Evolutionary conservation across 2,113 vertebrate species (phyloP).

Genomic region (Varanus salvator): DNA sequence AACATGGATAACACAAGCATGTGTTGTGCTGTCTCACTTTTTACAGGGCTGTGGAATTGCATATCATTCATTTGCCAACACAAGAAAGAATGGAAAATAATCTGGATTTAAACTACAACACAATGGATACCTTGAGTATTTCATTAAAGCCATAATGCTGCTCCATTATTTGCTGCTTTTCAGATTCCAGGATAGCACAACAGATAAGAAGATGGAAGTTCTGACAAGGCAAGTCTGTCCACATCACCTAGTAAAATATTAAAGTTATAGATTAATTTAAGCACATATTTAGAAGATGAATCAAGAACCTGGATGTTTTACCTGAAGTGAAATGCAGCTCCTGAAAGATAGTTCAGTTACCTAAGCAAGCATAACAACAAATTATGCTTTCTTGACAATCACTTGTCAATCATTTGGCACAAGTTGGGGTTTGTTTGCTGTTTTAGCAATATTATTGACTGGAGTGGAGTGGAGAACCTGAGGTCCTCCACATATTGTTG

Average conservation of each 20-base stretch:
- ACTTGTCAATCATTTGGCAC: background rate
- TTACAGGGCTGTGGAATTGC: background rate
- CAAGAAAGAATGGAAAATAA: background rate
- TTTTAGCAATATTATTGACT: background rate
- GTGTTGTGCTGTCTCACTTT: background rate
- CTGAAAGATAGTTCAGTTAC: background rate
- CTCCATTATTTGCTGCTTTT: constrained; percentile 97
- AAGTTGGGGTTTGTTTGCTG: background rate
- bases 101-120: constrained; percentile 19
- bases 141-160: constrained; percentile 95
- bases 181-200: constrained; percentile 94
- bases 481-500: background rate
- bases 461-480: background rate
- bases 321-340: background rate
- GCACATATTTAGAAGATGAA: constrained; percentile 1
- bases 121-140: constrained; percentile 89
- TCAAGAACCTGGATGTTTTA: background rate
- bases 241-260: constrained; percentile 88
- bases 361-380: background rate
- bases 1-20: constrained; percentile 34
- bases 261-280: background rate
- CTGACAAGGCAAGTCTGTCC: constrained; percentile 93
- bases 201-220: constrained; percentile 97
- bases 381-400: background rate
- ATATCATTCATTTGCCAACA: background rate